Conservation (phyloP, 1,140 invertebrate species). For the Gryllus bimaculatus region DNA sequence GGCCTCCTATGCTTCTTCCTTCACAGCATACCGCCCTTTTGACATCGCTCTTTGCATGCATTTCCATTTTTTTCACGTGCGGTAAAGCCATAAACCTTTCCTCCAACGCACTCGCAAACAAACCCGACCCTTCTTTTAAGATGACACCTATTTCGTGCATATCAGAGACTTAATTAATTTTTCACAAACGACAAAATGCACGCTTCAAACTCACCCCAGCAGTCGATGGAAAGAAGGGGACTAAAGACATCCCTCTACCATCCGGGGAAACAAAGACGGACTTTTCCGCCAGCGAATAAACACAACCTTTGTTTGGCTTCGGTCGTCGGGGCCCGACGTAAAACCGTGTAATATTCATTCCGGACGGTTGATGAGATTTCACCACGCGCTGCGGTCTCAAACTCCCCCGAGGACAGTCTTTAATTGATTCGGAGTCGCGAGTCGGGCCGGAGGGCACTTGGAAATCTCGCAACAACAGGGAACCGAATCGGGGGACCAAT, state of each 20-base stretch:
- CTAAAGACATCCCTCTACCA: neutral
- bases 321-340: neutral
- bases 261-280: neutral
- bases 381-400: neutral
- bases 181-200: too few relatives aligned
- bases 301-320: neutral
- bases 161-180: too few relatives aligned
- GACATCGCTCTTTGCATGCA: too few relatives aligned
- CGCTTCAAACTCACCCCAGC: too few relatives aligned
- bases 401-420: neutral
- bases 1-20: too few relatives aligned
- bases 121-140: too few relatives aligned
- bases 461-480: neutral
- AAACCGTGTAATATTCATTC: neutral
- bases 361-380: neutral
- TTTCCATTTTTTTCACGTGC: too few relatives aligned
- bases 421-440: constrained; percentile 3
- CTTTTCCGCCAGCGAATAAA: neutral
- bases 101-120: too few relatives aligned
- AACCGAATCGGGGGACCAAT: neutral
- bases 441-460: neutral
- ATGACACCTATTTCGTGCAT: too few relatives aligned
- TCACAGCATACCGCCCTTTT: too few relatives aligned
- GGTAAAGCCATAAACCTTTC: too few relatives aligned
- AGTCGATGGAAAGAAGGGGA: too few relatives aligned